Evolutionary conservation across 2,113 vertebrate genomes (phyloP).

Genomic region (Xiphorhynchus elegans): DNA sequence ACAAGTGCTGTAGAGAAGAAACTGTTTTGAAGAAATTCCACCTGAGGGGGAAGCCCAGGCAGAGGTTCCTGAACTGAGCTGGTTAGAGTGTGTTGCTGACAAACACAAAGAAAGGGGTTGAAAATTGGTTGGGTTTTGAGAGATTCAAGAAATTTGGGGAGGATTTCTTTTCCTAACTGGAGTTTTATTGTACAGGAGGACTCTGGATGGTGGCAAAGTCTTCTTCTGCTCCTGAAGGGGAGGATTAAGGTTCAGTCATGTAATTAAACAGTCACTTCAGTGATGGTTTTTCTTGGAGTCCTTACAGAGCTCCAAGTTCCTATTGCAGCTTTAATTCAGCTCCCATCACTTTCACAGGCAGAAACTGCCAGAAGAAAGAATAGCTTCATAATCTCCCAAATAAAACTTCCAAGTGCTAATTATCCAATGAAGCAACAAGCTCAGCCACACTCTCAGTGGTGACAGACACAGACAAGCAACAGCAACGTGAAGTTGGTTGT

Average conservation of each 20-base stretch:
- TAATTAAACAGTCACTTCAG: neutral
- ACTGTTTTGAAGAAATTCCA: neutral
- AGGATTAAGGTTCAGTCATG: neutral
- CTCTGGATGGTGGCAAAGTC: neutral
- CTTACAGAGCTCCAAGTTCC: neutral
- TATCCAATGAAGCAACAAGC: neutral
- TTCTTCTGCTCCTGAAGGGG: neutral
- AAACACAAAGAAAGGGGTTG: neutral
- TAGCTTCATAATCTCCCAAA: neutral
- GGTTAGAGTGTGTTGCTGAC: neutral
- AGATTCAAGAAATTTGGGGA: neutral
- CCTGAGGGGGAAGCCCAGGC: neutral
- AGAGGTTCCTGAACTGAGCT: neutral
- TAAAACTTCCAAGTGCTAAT: conserved; percentile 15
- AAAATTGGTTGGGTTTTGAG: neutral
- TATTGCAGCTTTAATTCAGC: neutral
- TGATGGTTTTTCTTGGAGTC: conserved; percentile 2
- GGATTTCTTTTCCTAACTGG: neutral
- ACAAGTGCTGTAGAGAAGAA: neutral
- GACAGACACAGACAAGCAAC: neutral
- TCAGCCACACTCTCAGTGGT: rapidly evolving
- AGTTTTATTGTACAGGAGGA: neutral
- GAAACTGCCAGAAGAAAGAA: neutral
- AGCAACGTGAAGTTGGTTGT: neutral
- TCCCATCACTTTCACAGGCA: neutral